Evolutionary conservation across 1,140 invertebrate species (phyloP), one percentile per base, ranked within the genome.

Genomic region (Atopsyche davidsoni): DNA sequence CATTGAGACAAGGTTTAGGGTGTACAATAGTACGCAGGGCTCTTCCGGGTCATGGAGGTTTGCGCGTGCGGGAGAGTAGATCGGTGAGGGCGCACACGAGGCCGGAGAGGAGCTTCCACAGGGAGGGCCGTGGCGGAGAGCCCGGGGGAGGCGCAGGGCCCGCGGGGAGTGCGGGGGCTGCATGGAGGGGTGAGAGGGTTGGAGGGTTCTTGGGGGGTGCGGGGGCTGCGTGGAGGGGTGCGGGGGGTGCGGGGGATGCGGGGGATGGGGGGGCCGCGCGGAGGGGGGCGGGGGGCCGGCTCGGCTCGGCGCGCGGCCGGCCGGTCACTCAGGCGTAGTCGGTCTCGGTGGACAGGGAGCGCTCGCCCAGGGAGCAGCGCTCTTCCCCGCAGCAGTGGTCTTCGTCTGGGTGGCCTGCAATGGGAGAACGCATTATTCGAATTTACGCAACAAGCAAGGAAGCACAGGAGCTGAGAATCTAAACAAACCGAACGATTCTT

Each of bases 261-360:
- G 31, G 31, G 13, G 0, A 24, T 4, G 35, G 34, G n/a, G 4
- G 21, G 35, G 34, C 21, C 14, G 36, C 24, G 46, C 21, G 11
- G 13, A n/a, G 38, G 23, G 14, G 38, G 23, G 36, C 7, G 2
- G 18, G 10, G 38, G 38, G 38, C 16, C 13, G 38, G 16, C 13
- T 40, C 4, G 19, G 41, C 64, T 59, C 28, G 62, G 10, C 16
- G 18, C 25, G 31, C 14, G 14, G n/a, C 13, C 57, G 57, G 9
- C 49, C 67, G 62, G 65, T 66, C 62, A 65, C 70, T 83, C 77
- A 86, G 72, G 82, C 82, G 64, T 86, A 85, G 69, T 86, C 83
- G 32, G 82, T 85, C 65, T 86, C 82, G 2, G 82, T 84, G 13
- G 82, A 79, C 24, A 84, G 66, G 62, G 78, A 65, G 62, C 82